Conservation (phyloP, 2,888 invertebrate genomes). For the Aproaerema taeniolella region DNA sequence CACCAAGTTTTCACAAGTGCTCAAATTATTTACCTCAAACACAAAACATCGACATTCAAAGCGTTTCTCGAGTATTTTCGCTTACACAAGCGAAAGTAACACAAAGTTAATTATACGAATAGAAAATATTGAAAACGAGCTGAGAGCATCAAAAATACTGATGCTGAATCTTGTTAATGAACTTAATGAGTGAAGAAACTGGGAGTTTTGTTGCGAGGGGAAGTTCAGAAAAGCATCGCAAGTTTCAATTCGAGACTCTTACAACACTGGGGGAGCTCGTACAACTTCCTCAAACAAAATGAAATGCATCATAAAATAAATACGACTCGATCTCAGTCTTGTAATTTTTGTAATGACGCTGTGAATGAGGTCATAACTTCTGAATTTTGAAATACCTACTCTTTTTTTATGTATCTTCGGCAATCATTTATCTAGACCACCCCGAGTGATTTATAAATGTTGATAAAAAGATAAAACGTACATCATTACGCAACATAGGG, state of each 20-base stretch:
- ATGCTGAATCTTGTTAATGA: slow-evolving; percentile 66
- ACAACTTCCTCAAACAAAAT: slow-evolving; percentile 42
- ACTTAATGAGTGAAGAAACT: slow-evolving; percentile 67
- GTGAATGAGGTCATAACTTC: not conserved
- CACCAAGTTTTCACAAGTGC: slow-evolving; percentile 68
- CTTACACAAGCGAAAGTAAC: slow-evolving; percentile 53
- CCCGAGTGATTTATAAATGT: too few relatives aligned
- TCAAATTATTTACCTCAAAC: slow-evolving; percentile 72
- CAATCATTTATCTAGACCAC: too few relatives aligned
- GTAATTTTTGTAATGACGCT: slow-evolving; percentile 17
- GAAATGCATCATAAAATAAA: slow-evolving; percentile 52
- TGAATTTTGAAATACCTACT: too few relatives aligned
- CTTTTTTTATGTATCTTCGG: too few relatives aligned
- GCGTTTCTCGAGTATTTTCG: slow-evolving; percentile 65
- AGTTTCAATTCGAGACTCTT: slow-evolving; percentile 57
- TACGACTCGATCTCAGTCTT: slow-evolving; percentile 24
- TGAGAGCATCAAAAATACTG: slow-evolving; percentile 63
- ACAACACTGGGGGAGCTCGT: slow-evolving; percentile 36
- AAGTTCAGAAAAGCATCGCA: slow-evolving; percentile 54
- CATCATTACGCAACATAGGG: too few relatives aligned
- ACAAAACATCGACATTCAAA: slow-evolving; percentile 70
- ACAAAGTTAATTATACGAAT: slow-evolving; percentile 61
- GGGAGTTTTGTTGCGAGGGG: slow-evolving; percentile 45
- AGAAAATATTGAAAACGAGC: slow-evolving; percentile 63
- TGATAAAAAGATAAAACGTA: too few relatives aligned